A percentile compares a stretch with the other conserved stretches of the same genome.
These are phyloP conservation scores for Gavialis gangeticus DNA, from an alignment of 2,113 vertebrate species.

Conservation along the genomic window DNA sequence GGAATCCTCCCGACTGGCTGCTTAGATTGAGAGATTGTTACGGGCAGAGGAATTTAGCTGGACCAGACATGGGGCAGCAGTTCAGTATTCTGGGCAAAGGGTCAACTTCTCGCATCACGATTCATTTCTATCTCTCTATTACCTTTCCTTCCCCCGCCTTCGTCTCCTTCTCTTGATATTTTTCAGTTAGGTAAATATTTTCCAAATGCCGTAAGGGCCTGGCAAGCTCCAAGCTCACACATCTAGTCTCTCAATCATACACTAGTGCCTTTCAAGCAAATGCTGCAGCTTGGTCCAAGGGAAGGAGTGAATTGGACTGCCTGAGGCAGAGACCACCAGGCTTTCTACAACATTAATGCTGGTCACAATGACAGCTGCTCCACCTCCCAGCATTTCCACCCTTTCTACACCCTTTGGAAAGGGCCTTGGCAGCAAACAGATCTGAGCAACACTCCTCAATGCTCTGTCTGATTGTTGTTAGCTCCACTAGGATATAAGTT, in stretches of 20 bases:
- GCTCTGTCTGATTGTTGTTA: not conserved
- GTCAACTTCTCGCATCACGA: not conserved
- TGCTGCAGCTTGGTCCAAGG: not conserved
- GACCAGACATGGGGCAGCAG: too few species aligned
- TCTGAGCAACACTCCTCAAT: not conserved
- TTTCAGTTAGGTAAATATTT: not conserved
- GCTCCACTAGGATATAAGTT: not conserved
- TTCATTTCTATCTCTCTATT: not conserved
- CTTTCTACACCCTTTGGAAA: not conserved
- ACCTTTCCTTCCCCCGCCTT: not conserved
- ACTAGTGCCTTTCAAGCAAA: not conserved
- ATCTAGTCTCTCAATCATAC: not conserved
- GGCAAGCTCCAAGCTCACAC: not conserved
- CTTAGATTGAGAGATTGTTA: not conserved
- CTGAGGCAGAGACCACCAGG: not conserved
- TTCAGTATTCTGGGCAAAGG: fast-evolving
- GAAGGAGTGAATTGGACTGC: not conserved
- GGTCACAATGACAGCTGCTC: not conserved
- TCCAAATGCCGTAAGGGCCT: not conserved
- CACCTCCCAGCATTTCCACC: not conserved
- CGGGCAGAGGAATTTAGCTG: too few species aligned
- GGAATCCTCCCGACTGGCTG: not conserved
- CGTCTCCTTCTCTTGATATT: not conserved
- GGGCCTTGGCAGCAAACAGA: not conserved
- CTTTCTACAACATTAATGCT: not conserved